These are phyloP conservation scores for Rhorus exstirpatorius DNA, from an alignment of 2,888 invertebrate species.

Conservation along the genomic window DNA sequence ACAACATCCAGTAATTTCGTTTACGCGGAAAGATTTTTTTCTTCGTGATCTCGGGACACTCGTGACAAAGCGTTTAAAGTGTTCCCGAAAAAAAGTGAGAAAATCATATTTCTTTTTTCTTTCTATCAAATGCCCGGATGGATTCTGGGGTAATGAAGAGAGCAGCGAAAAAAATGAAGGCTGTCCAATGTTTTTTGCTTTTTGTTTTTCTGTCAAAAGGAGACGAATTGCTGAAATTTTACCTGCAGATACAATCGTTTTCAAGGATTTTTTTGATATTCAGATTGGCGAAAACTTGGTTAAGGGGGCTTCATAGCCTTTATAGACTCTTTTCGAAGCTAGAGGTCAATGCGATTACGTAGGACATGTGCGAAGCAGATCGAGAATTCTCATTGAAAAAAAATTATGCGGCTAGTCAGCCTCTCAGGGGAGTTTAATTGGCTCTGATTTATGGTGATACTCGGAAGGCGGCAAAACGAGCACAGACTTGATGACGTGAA, in stretches of 20 bases:
- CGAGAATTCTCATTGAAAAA: conserved; percentile 33
- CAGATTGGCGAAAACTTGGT: too few relatives aligned
- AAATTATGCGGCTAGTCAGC: conserved; percentile 11
- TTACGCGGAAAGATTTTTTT: not conserved
- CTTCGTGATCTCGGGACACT: not conserved
- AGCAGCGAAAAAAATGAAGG: not conserved
- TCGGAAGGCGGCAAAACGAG: conserved; percentile 41
- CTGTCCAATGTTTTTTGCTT: too few relatives aligned
- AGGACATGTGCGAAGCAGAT: conserved; percentile 8
- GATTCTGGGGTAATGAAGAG: too few relatives aligned
- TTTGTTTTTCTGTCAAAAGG: too few relatives aligned
- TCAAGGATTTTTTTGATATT: too few relatives aligned
- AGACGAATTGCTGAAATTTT: too few relatives aligned
- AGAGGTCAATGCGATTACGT: not conserved
- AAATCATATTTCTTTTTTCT: too few relatives aligned
- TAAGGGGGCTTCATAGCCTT: too few relatives aligned
- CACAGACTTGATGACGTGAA: conserved; percentile 25
- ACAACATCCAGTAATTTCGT: conserved; percentile 51
- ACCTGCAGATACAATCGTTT: too few relatives aligned
- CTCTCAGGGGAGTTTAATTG: conserved; percentile 42
- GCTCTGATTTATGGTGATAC: conserved; percentile 59
- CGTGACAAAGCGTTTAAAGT: conserved; percentile 3
- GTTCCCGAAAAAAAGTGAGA: not conserved
- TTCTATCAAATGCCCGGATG: too few relatives aligned
- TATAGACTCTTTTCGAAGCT: not conserved